phyloP scores from a whole-genome alignment of 2,888 invertebrate species.

The Spicauda simplicius region DNA sequence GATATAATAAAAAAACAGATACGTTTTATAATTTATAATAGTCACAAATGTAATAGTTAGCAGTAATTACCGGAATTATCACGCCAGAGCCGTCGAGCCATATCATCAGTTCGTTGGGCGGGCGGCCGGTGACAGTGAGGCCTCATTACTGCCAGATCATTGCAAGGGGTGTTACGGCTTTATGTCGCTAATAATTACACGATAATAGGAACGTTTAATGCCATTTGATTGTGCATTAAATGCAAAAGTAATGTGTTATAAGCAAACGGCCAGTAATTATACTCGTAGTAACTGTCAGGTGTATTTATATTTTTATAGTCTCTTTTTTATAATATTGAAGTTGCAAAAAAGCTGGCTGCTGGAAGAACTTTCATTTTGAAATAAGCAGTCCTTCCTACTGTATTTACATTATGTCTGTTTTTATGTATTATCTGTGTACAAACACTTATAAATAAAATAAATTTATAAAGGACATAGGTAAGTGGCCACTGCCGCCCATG shows the following conservation, averaged over 20 bases:
- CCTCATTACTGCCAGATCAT: conserved; percentile 66
- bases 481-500: too few species aligned
- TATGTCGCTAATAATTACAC: neutral
- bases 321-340: too few species aligned
- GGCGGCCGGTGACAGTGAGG: conserved; percentile 63
- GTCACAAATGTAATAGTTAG: neutral
- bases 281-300: too few species aligned
- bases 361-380: too few species aligned
- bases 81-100: conserved; percentile 40
- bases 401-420: too few species aligned
- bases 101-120: conserved; percentile 50
- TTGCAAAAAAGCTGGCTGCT: too few species aligned
- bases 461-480: too few species aligned
- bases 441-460: too few species aligned
- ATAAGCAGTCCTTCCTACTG: too few species aligned
- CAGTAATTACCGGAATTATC: conserved; percentile 26
- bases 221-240: neutral
- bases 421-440: too few species aligned
- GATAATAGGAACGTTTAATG: neutral
- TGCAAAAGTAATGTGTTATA: neutral
- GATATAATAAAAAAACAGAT: neutral
- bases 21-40: neutral
- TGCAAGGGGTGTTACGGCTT: conserved; percentile 37
- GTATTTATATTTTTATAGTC: too few species aligned
- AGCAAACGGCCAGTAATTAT: too few species aligned